These are phyloP conservation scores for Scartelaos histophorus DNA, from an alignment of 2,113 vertebrate species.

Conservation along the genomic window DNA sequence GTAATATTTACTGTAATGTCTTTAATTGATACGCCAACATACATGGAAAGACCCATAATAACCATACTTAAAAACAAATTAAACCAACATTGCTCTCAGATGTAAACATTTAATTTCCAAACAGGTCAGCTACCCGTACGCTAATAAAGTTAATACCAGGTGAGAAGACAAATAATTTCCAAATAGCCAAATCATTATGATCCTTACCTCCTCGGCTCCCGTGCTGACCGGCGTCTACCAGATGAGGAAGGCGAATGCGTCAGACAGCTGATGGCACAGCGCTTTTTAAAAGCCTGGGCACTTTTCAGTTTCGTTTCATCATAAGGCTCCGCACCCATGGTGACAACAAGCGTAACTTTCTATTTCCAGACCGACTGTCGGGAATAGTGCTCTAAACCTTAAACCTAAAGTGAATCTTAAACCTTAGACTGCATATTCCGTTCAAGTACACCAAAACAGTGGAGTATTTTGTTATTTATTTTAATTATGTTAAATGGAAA, in stretches of 20 bases:
- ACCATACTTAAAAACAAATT: not conserved
- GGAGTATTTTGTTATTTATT: too few species aligned
- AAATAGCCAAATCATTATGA: not conserved
- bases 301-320: slow-evolving; percentile 56
- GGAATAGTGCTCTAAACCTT: not conserved
- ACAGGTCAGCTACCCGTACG: not conserved
- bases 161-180: not conserved
- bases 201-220: not conserved
- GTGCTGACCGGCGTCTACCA: not conserved
- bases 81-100: not conserved
- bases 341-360: not conserved
- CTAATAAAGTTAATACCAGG: not conserved
- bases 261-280: not conserved
- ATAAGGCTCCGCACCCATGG: slow-evolving; percentile 19
- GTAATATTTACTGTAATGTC: too few species aligned
- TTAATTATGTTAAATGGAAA: too few species aligned
- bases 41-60: not conserved
- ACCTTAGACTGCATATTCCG: not conserved
- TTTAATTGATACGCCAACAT: not conserved
- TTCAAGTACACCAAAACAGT: not conserved
- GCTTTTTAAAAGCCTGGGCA: slow-evolving; percentile 17
- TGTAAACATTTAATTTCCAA: not conserved
- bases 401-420: not conserved
- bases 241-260: not conserved
- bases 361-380: not conserved